These are phyloP conservation scores for Polydrusus tereticollis DNA, from an alignment of 2,888 invertebrate genomes.

Conservation along the genomic window DNA sequence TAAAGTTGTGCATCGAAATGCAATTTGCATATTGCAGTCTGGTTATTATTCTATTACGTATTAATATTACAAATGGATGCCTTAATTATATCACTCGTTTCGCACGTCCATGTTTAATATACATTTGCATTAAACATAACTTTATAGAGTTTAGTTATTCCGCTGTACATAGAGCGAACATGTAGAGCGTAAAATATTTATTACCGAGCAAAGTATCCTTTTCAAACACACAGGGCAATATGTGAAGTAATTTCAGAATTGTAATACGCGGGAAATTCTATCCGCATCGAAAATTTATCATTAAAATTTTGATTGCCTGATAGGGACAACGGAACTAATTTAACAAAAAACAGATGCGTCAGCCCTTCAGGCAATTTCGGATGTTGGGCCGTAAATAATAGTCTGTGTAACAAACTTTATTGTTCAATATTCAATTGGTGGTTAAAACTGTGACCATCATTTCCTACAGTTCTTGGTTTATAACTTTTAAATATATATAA, in stretches of 20 bases:
- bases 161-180: neutral
- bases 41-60: neutral
- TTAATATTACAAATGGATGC: neutral
- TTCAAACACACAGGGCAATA: constrained; percentile 27
- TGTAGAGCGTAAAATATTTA: constrained; percentile 30
- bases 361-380: constrained; percentile 9
- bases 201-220: constrained; percentile 32
- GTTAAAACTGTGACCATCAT: too few relatives aligned
- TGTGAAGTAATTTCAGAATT: constrained; percentile 45
- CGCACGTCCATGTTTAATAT: neutral
- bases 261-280: constrained; percentile 28
- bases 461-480: too few relatives aligned
- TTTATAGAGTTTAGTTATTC: constrained; percentile 4
- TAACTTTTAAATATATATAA: too few relatives aligned
- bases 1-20: too few relatives aligned
- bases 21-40: too few relatives aligned
- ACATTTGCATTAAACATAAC: constrained; percentile 10
- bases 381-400: neutral
- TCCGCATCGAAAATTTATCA: constrained; percentile 38
- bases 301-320: constrained; percentile 43
- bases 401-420: neutral
- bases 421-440: neutral
- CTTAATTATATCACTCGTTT: constrained; percentile 3
- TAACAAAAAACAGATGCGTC: constrained; percentile 33
- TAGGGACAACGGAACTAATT: constrained; percentile 29